phyloP scores from a whole-genome alignment of 2,797 vertebrate genomes.

The Thamnophis elegans region DNA sequence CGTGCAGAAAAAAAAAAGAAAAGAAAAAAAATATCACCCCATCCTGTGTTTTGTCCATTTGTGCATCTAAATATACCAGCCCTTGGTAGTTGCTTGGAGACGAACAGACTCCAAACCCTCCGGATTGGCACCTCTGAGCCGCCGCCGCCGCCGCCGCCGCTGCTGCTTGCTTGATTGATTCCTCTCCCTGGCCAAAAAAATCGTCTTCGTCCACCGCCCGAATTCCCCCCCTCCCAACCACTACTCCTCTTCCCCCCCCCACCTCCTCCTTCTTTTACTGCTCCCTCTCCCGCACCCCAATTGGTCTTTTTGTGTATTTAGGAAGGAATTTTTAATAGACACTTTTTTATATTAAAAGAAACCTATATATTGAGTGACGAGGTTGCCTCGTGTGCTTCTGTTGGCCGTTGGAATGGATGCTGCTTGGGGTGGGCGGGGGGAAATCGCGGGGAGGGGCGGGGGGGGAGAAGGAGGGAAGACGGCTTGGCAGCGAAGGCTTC shows the following conservation, averaged over 20 bases:
- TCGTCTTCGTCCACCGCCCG: conserved; percentile 13
- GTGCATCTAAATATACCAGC: conserved; percentile 24
- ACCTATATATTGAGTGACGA: conserved; percentile 28
- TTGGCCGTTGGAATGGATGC: not conserved
- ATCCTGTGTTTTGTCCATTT: conserved; percentile 12
- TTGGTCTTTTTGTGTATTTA: conserved; percentile 53
- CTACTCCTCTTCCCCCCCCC: not conserved
- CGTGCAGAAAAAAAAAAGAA: conserved; percentile 13
- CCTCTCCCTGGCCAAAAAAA: conserved; percentile 30
- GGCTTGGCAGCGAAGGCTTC: not conserved
- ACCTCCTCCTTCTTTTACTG: not conserved
- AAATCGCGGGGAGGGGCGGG: not conserved
- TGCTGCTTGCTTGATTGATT: conserved; percentile 25
- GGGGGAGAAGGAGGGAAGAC: not conserved
- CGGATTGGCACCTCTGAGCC: conserved; percentile 25
- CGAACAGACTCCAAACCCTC: conserved; percentile 12
- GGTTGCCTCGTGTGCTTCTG: conserved; percentile 32
- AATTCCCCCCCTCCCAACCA: not conserved
- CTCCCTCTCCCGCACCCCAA: conserved; percentile 9
- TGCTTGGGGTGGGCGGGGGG: not conserved
- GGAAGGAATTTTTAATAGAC: conserved; percentile 50
- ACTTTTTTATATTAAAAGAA: conserved; percentile 46
- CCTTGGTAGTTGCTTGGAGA: conserved; percentile 20
- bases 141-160: conserved; percentile 20
- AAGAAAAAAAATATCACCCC: not conserved